Percentiles rank a stretch among this genome's conserved stretches.
These are phyloP conservation scores for Rattus rattus DNA, from an alignment of 2,113 vertebrate species.

Conservation along the genomic window DNA sequence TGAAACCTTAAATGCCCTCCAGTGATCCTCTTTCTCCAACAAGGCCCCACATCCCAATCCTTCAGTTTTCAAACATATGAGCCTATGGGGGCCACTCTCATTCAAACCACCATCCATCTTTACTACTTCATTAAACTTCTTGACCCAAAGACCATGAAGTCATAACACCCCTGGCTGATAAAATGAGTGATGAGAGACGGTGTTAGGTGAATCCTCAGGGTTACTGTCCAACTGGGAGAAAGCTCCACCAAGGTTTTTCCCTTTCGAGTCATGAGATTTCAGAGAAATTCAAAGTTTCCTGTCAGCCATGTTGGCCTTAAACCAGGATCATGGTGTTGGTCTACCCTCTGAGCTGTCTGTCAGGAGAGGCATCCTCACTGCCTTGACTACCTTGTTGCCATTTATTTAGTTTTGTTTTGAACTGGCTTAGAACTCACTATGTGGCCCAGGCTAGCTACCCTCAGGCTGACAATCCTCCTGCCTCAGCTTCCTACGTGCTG, in stretches of 20 bases:
- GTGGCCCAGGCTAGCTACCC: neutral
- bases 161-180: neutral
- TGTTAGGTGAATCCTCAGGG: neutral
- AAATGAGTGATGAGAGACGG: constrained; percentile 13
- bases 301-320: neutral
- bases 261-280: neutral
- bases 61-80: neutral
- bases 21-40: neutral
- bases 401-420: neutral
- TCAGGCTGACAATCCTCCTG: neutral
- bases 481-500: neutral
- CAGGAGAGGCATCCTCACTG: neutral
- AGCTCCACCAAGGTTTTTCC: neutral
- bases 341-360: neutral
- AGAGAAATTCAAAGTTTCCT: constrained; percentile 11
- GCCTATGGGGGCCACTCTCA: neutral
- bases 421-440: neutral
- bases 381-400: neutral
- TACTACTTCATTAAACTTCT: neutral
- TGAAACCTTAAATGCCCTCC: neutral
- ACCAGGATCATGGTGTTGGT: neutral
- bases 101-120: neutral
- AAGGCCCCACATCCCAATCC: neutral
- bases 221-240: neutral
- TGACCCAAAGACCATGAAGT: neutral